Base-by-base conservation (phyloP, 2,113 vertebrate genomes). In the Cynopterus brachyotis region DNA sequence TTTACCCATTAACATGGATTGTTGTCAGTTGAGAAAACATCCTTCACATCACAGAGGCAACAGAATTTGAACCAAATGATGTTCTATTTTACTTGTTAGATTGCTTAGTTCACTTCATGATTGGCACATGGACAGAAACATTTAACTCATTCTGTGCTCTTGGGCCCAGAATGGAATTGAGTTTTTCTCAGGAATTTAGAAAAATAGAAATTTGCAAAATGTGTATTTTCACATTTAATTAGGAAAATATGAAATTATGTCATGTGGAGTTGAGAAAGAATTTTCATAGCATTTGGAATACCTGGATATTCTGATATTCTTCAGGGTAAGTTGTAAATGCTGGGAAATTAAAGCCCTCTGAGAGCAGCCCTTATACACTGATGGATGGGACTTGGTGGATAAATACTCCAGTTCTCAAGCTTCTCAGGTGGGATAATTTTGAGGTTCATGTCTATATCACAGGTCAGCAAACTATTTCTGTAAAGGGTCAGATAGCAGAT, bases 101-200 rank as follows among this genome's bases (percentile, higher is more conserved):
- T 26, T 86, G 47, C 32, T 95, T 92, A 60, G 42, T 94, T 82
- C 50, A 82, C 60, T 78, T 40, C 13, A 67, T 60, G 73, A 64
- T 59, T 78, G 75, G 19, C 64, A 94, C 62, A 78, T 37, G 70
- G 30, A 22, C 45, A 91, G 55, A 95, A 82, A 73, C 42, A 89
- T 86, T 94, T 81, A 35, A 92, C 89, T 92, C 19, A 82, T 42
- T 85, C 45, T 93, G 47, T 73, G 3, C 19, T 81, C 19, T 89
- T 93, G 78, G 70, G 55, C 55, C 40, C 47, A 92, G 50, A 82
- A 35, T 92, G 22, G 24, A 89, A 83, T 30, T 28, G 66, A 83
- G 32, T 92, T 94, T 94, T 91, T 95, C 62, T 92, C 42, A 45
- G 28, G 5, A 89, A 87, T 88, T 84, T 79, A 90, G 72, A 93